A percentile compares a stretch with the other conserved stretches of the same genome.
These are phyloP conservation scores for Idris sp. DNA, from an alignment of 1,140 invertebrate genomes.

Conservation along the genomic window DNA sequence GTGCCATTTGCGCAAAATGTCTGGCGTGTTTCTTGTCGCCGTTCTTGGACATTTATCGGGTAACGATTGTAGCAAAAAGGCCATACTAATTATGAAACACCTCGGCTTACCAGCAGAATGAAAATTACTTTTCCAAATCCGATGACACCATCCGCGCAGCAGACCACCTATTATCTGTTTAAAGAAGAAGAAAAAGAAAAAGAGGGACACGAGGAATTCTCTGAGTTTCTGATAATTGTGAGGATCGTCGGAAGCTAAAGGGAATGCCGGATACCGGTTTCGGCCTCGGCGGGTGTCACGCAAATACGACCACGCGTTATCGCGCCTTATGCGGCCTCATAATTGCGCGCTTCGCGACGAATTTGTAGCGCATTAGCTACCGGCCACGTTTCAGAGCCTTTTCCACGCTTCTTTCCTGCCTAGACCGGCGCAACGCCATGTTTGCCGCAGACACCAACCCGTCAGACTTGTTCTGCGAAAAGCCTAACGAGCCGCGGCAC, in stretches of 20 bases:
- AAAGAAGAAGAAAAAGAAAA: conserved; percentile 5
- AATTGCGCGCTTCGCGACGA: conserved; percentile 55
- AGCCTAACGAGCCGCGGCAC: conserved; percentile 64
- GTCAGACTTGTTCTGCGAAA: conserved; percentile 67
- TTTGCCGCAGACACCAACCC: conserved; percentile 59
- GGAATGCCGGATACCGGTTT: conserved; percentile 59
- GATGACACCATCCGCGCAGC: not conserved
- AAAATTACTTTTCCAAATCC: conserved; percentile 41
- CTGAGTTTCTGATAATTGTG: conserved; percentile 53
- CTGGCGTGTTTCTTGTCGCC: conserved; percentile 4
- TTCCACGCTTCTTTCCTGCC: conserved; percentile 62
- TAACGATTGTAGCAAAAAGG: conserved; percentile 39
- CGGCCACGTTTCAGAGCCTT: conserved; percentile 57
- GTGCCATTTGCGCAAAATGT: conserved; percentile 9
- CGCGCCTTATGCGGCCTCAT: conserved; percentile 57
- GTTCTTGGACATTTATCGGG: conserved; percentile 24
- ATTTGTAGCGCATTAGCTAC: conserved; percentile 64
- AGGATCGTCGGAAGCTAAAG: conserved; percentile 48
- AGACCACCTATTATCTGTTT: conserved; percentile 59
- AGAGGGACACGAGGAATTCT: conserved; percentile 37
- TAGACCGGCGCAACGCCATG: conserved; percentile 52
- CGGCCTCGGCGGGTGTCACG: conserved; percentile 59
- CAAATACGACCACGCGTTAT: conserved; percentile 60
- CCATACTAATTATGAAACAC: conserved; percentile 58
- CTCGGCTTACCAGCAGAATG: conserved; percentile 12